Conservation (phyloP, 92 coral and sea anemone species). For the Porites cylindrica region DNA sequence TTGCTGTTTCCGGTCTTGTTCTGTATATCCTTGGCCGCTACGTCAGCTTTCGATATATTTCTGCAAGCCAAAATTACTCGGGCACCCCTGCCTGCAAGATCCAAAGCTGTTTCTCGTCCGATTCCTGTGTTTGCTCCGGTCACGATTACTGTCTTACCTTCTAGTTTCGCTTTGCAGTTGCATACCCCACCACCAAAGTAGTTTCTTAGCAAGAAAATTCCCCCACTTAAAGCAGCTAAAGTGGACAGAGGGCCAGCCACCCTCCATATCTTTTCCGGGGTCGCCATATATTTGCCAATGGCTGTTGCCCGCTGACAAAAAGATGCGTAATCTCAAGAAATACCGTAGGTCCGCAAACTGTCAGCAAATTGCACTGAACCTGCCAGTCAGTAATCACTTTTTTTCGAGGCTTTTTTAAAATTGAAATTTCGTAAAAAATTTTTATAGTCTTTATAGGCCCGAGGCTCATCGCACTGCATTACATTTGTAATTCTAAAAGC, state of each 20-base stretch:
- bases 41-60: constrained; percentile 69
- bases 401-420: no score
- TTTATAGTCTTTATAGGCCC: no score
- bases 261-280: constrained; percentile 14
- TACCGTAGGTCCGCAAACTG: background rate
- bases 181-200: constrained; percentile 71
- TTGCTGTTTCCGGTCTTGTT: constrained; percentile 78
- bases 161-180: constrained; percentile 50
- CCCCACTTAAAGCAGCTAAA: constrained; percentile 31
- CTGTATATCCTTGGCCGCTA: constrained; percentile 76
- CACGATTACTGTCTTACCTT: constrained; percentile 87
- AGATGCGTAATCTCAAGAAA: background rate
- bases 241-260: constrained; percentile 51
- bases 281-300: constrained; percentile 11
- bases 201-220: constrained; percentile 37
- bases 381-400: no score
- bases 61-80: constrained; percentile 91
- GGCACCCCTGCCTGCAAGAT: constrained; percentile 87
- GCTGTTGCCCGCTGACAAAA: constrained; percentile 1
- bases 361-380: background rate
- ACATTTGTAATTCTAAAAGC: no score
- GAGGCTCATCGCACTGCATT: no score
- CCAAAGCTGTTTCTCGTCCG: constrained; percentile 90
- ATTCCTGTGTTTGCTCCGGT: constrained; percentile 95
- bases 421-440: no score